Percentiles rank a stretch among this genome's conserved stretches.
These are phyloP conservation scores for Psammodynastes pulverulentus DNA, from an alignment of 2,113 vertebrate genomes.

Conservation along the genomic window DNA sequence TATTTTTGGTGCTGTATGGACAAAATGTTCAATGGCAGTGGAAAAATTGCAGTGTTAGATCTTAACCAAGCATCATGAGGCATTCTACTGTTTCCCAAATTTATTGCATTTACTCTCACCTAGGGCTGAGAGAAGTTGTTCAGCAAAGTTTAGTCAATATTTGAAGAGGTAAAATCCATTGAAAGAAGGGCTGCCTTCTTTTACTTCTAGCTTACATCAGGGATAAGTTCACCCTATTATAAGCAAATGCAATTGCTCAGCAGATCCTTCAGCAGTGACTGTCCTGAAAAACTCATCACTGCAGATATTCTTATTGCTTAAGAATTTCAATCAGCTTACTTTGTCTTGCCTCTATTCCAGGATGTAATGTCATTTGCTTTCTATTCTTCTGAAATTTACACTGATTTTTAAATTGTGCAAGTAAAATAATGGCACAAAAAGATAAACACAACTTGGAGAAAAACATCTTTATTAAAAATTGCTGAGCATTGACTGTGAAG, in stretches of 20 bases:
- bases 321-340: neutral
- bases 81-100: neutral
- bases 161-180: neutral
- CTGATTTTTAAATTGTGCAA: neutral
- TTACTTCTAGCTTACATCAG: neutral
- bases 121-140: neutral
- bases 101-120: neutral
- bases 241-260: neutral
- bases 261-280: neutral
- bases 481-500: neutral
- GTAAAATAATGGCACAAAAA: neutral
- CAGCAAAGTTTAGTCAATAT: neutral
- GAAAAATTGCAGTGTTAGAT: neutral
- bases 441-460: neutral
- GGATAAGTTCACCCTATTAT: neutral
- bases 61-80: neutral
- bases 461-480: neutral
- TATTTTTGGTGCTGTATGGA: neutral
- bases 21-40: neutral
- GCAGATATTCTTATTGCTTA: neutral
- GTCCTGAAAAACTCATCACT: neutral
- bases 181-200: neutral
- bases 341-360: neutral
- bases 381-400: neutral
- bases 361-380: neutral